A percentile compares a stretch with the other conserved stretches of the same genome.
Conservation (phyloP, 2,113 vertebrate species). For the Myiozetetes cayanensis region DNA sequence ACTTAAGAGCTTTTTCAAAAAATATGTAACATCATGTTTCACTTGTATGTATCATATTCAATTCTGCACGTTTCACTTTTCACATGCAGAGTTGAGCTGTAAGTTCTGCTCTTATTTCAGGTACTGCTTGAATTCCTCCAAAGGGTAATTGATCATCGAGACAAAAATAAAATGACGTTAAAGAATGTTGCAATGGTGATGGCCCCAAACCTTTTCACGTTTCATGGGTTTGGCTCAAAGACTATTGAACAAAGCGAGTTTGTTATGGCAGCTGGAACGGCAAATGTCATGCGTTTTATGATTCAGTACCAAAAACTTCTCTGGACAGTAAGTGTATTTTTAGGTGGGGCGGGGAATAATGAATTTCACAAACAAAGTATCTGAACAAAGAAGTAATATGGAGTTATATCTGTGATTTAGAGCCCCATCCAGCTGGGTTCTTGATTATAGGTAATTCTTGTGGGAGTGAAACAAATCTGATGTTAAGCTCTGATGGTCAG, state of each 20-base stretch:
- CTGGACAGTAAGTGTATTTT: slow-evolving; percentile 86
- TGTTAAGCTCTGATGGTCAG: background rate
- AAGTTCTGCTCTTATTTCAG: slow-evolving; percentile 71
- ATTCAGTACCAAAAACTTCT: slow-evolving; percentile 91
- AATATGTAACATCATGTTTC: background rate
- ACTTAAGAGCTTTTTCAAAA: background rate
- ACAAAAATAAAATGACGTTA: slow-evolving; percentile 92
- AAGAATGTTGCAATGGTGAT: slow-evolving; percentile 96
- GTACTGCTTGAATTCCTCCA: slow-evolving; percentile 94
- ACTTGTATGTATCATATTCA: background rate
- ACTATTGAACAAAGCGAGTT: slow-evolving; percentile 85
- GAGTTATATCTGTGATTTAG: background rate
- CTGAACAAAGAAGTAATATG: background rate
- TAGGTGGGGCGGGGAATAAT: accelerated
- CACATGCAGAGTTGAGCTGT: background rate
- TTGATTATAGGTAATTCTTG: background rate
- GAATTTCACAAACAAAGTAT: background rate
- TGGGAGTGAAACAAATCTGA: background rate
- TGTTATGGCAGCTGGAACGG: slow-evolving; percentile 88
- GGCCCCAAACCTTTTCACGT: slow-evolving; percentile 97
- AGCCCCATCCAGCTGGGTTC: background rate
- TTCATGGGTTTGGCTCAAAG: slow-evolving; percentile 84
- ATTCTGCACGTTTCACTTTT: background rate
- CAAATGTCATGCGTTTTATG: slow-evolving; percentile 87
- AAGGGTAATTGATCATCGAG: slow-evolving; percentile 87